Base-by-base conservation (phyloP, 2,888 invertebrate species). In the Dusona sp. region DNA sequence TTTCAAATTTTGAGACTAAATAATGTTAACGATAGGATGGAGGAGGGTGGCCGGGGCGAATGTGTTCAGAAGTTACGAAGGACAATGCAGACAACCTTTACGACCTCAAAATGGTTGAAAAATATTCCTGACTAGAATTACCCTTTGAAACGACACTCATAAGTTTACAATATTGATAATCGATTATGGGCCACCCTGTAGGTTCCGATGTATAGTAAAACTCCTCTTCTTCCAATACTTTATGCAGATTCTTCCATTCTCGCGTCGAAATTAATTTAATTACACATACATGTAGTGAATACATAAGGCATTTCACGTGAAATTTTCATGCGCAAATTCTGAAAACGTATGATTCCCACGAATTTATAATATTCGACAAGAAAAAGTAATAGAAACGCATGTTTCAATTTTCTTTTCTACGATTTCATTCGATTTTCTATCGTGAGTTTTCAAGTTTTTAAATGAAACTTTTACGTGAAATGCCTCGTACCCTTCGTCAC, bases 181-280 rank as follows among this genome's bases (percentile, higher is more conserved):
- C 4, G 29, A 16, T 61, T 29, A 61, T 7, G 61, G 61, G 61
- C 29, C 61, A 61, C 61, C 29, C 61, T 29, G 61, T 29, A 61
- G 61, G 29, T 29, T 29, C 16, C 29, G 25, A 61, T 16, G 25
- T 29, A 45, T 83, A 79, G 72, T 67, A 45, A 79, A 61, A 22
- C 22, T 57, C 65, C 7, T 74, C 25, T 42, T 64, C 22, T 73
- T 42, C 78, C 67, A 72, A 45, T 72, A 51, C 25, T 70, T 74
- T 70, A 25, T 3, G 1, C 33, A 19, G 48, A 11, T 38, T 42
- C 51, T 33, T 61, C 16, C 51, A n/a, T 25, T 70, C 33, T 38
- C 67, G 36, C 68, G 38, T 29, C 38, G 72, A 57, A 57, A 80
- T 86, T 78, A 80, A 83, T 83, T 86, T 61, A 83, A 86, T 86